Percentiles rank a stretch among this genome's conserved stretches.
Conservation (phyloP, 2,888 invertebrate genomes). For the Mythimna impura region DNA sequence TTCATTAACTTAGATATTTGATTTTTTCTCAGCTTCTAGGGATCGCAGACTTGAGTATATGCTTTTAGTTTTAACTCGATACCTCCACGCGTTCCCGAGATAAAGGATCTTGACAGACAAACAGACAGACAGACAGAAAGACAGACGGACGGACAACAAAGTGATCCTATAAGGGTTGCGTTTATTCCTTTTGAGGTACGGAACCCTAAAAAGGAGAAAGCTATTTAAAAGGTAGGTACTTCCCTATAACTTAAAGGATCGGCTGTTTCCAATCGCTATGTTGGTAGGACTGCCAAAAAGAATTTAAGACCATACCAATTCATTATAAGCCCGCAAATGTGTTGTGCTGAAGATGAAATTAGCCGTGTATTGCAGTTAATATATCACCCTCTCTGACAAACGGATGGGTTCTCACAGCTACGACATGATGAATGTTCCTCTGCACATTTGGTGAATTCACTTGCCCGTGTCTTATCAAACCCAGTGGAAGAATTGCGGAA, state of each 20-base stretch:
- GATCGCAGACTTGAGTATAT: no score
- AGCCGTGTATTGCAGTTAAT: slow-evolving; percentile 51
- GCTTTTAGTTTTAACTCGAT: no score
- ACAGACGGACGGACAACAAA: no score
- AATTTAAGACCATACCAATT: neutral
- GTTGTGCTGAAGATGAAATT: slow-evolving; percentile 43
- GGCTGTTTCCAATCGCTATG: neutral
- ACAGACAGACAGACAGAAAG: no score
- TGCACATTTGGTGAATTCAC: slow-evolving; percentile 50
- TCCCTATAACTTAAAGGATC: neutral
- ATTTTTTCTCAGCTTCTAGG: no score
- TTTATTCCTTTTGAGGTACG: no score
- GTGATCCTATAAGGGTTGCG: no score
- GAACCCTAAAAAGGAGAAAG: no score
- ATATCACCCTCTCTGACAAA: slow-evolving; percentile 47
- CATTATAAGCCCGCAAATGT: slow-evolving; percentile 35
- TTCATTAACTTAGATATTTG: no score
- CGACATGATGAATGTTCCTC: slow-evolving; percentile 51
- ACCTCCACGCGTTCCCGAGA: no score
- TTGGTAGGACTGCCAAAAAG: neutral
- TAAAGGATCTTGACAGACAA: no score
- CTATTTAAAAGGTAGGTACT: neutral
- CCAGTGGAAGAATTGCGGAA: slow-evolving; percentile 4
- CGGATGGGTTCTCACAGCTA: slow-evolving; percentile 44
- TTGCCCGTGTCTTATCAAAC: slow-evolving; percentile 19